Base-by-base conservation (phyloP, 2,797 vertebrate genomes). In the Helostoma temminkii region DNA sequence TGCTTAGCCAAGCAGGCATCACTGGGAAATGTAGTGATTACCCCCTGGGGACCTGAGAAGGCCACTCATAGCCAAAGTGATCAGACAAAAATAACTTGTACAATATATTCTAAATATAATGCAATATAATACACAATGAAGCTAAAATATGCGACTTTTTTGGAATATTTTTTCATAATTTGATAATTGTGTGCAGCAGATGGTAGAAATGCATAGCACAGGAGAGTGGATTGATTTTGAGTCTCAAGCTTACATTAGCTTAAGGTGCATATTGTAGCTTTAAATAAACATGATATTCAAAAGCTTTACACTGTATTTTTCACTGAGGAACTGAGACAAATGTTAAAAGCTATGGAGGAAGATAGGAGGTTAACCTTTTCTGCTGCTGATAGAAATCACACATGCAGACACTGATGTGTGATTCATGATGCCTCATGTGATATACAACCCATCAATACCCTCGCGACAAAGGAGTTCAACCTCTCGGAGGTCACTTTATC, bases 1-100 rank as follows among this genome's bases (percentile, higher is more conserved):
- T 94, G 94, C 94, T 95, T 94, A 96, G 92, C 91, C 92, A 94
- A 95, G 94, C 92, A 89, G 86, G 87, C 84, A 92, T 92, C 91
- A 91, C 80, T 93, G 92, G 91, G 85, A 95, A 93, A 95, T 91
- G 93, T 87, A 93, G 88, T 91, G 94, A 94, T 94, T 94, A 92
- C 89, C 82, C 88, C 84, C 86, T 48, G 78, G 90, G 87, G 90
- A 89, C 81, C 57, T 47, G 24, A 74, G 71, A 80, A 87, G 82
- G 83, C 83, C 85, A 83, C 26, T 68, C 84, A 84, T 59, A 80
- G 86, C 63, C 70, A 84, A 85, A 81, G 61, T 79, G 78, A 85
- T 81, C 73, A 59, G 58, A 67, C 28, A 70, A 49, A 52, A 57
- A 74, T 26, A 59, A 57, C 9, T 12, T 18, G 26, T 36, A n/a